phyloP scores from a whole-genome alignment of 2,888 invertebrate genomes.

The Andrena trimmerana region DNA sequence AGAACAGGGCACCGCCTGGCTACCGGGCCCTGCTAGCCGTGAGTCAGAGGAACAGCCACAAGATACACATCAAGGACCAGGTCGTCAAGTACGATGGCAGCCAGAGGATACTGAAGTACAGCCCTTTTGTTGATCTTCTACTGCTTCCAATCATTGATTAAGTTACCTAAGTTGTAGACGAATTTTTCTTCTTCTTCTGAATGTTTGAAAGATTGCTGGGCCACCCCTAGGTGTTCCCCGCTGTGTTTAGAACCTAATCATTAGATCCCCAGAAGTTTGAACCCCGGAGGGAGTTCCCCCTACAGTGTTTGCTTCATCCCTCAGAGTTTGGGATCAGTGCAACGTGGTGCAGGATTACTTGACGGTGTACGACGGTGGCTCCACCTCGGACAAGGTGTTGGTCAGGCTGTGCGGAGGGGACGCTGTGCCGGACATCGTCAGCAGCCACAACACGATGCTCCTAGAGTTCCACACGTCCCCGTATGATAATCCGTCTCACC shows the following conservation, averaged over 20 bases:
- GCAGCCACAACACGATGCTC: slow-evolving; percentile 91
- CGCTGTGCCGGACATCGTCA: slow-evolving; percentile 92
- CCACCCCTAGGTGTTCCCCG: too few relatives aligned
- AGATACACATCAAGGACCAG: slow-evolving; percentile 92
- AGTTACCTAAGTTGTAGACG: too few relatives aligned
- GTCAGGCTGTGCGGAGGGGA: slow-evolving; percentile 94
- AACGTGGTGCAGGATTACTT: slow-evolving; percentile 93
- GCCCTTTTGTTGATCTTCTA: not conserved
- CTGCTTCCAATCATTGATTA: too few relatives aligned
- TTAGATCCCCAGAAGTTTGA: not conserved
- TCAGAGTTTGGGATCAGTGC: slow-evolving; percentile 93
- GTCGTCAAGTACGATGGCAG: slow-evolving; percentile 91
- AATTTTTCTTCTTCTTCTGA: too few relatives aligned
- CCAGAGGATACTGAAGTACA: slow-evolving; percentile 90
- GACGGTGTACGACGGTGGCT: slow-evolving; percentile 92
- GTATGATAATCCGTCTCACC: slow-evolving; percentile 93
- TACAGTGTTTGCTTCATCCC: not conserved
- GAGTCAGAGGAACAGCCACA: slow-evolving; percentile 92
- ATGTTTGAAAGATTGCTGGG: too few relatives aligned
- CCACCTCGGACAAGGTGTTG: slow-evolving; percentile 90
- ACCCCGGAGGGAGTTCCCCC: not conserved
- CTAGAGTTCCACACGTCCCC: slow-evolving; percentile 93
- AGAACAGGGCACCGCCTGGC: slow-evolving; percentile 88
- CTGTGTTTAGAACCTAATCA: not conserved
- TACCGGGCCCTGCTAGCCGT: slow-evolving; percentile 92